Evolutionary conservation across 2,797 vertebrate species (phyloP).

Genomic region (Enteromius anoplus): DNA sequence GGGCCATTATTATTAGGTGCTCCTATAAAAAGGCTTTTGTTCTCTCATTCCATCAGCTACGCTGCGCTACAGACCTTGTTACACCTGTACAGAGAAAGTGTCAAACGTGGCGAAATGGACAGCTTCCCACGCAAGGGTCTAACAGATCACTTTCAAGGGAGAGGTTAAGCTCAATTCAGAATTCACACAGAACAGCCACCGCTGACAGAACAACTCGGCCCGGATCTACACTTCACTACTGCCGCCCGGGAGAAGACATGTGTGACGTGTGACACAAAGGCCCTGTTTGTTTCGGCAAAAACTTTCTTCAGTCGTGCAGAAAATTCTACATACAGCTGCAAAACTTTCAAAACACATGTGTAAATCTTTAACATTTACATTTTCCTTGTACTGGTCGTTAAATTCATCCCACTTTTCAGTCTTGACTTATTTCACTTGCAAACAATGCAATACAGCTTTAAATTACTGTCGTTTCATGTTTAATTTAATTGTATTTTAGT

Average conservation of each 20-base stretch:
- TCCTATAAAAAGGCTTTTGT: slow-evolving; percentile 37
- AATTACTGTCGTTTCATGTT: too few species aligned
- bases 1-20: slow-evolving; percentile 54
- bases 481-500: too few species aligned
- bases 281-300: neutral
- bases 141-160: neutral
- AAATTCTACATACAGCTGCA: neutral
- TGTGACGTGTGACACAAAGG: neutral
- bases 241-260: neutral
- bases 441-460: too few species aligned
- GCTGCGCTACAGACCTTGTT: slow-evolving; percentile 26
- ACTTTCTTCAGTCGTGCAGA: neutral
- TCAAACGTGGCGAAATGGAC: neutral
- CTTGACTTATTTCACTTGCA: too few species aligned
- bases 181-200: neutral
- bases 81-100: slow-evolving; percentile 3
- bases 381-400: neutral
- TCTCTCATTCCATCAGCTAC: slow-evolving; percentile 27
- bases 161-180: neutral
- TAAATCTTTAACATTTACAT: neutral
- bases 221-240: neutral
- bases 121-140: neutral
- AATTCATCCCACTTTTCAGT: neutral
- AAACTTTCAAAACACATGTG: neutral
- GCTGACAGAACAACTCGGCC: neutral